Evolutionary conservation across 2,797 vertebrate species (phyloP).

Genomic region (Anabas testudineus): DNA sequence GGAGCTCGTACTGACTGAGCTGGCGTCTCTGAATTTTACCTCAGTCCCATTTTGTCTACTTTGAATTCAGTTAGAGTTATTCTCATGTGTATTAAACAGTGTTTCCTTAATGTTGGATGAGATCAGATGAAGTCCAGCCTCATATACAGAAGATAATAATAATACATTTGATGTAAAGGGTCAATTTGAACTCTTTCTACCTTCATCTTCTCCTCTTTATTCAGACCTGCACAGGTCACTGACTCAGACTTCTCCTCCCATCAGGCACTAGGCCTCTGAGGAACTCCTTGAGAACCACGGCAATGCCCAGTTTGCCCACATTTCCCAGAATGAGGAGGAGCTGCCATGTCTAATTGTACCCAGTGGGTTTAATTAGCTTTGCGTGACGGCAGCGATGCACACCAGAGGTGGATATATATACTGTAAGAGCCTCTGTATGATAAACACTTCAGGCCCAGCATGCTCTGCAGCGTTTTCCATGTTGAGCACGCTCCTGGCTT

Average conservation of each 20-base stretch:
- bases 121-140: background rate
- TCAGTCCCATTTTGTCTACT: no score
- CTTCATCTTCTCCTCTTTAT: background rate
- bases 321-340: conserved; percentile 59
- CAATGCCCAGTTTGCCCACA: conserved; percentile 45
- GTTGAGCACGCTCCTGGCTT: conserved; percentile 40
- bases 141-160: background rate
- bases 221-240: background rate
- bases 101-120: no score
- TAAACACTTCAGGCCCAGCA: conserved; percentile 35
- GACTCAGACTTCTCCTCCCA: conserved; percentile 13
- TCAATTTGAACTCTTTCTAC: background rate
- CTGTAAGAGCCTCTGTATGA: conserved; percentile 16
- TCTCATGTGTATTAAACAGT: no score
- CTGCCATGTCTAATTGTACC: conserved; percentile 46
- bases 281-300: conserved; percentile 13
- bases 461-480: conserved; percentile 30
- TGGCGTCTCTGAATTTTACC: no score
- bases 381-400: conserved; percentile 24
- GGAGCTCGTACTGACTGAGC: no score
- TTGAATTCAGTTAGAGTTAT: no score
- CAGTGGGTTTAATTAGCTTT: conserved; percentile 49
- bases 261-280: conserved; percentile 15
- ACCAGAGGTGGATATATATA: conserved; percentile 33
- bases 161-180: background rate